Percentiles rank a stretch among this genome's conserved stretches.
These are phyloP conservation scores for Drosophila repletoides DNA, from an alignment of 1,140 invertebrate species.

Conservation along the genomic window DNA sequence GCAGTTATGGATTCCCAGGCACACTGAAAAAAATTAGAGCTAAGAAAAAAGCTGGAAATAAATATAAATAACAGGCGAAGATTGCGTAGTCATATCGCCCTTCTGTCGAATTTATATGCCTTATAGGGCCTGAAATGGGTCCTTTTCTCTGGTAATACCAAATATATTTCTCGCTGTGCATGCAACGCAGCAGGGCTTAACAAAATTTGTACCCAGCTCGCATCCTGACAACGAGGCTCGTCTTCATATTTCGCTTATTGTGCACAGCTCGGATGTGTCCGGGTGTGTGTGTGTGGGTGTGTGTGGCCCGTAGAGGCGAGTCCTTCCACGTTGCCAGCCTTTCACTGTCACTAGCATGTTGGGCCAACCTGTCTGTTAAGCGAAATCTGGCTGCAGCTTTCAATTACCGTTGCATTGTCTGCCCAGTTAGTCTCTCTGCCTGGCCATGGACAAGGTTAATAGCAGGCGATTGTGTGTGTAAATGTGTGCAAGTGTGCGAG, in stretches of 20 bases:
- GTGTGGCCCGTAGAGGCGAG: neutral
- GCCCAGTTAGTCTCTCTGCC: constrained; percentile 32
- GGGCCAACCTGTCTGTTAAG: constrained; percentile 9
- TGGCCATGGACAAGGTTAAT: constrained; percentile 37
- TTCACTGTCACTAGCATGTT: constrained; percentile 29
- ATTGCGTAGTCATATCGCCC: too few relatives aligned
- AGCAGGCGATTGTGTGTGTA: constrained; percentile 13
- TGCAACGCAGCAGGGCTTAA: too few relatives aligned
- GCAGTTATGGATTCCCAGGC: too few relatives aligned
- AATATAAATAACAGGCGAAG: too few relatives aligned
- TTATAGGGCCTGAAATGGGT: too few relatives aligned
- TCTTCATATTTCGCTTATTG: constrained; percentile 28
- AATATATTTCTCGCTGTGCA: too few relatives aligned
- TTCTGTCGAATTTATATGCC: too few relatives aligned
- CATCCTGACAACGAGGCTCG: constrained; percentile 1
- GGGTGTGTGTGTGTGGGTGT: neutral
- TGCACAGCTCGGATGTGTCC: neutral
- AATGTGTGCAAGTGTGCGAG: neutral
- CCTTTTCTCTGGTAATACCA: too few relatives aligned
- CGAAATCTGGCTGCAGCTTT: constrained; percentile 33
- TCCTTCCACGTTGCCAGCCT: constrained; percentile 10
- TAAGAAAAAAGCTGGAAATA: too few relatives aligned
- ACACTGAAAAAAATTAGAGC: too few relatives aligned
- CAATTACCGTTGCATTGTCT: constrained; percentile 43
- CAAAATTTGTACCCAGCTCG: constrained; percentile 26